Percentiles rank a stretch among this genome's conserved stretches.
These are phyloP conservation scores for Pocillopora damicornis DNA, from an alignment of 64 coral and sea anemone genomes.

Conservation along the genomic window DNA sequence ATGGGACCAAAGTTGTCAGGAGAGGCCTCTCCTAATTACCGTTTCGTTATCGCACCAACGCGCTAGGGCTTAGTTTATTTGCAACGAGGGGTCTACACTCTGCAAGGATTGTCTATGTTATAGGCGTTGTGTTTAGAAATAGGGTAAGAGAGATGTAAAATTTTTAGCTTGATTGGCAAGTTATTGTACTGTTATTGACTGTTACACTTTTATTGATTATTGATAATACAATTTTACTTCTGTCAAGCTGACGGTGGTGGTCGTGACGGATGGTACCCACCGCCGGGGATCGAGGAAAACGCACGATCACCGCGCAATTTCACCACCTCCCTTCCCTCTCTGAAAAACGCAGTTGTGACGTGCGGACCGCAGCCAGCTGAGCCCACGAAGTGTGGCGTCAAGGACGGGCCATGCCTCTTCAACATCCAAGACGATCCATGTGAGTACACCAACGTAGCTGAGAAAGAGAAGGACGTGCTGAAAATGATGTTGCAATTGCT, in stretches of 20 bases:
- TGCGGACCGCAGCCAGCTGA: conserved; percentile 28
- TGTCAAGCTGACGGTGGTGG: background rate
- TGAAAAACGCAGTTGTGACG: conserved; percentile 48
- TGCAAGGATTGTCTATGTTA: too few relatives aligned
- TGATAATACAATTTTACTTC: background rate
- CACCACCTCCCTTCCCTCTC: background rate
- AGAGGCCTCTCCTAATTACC: too few relatives aligned
- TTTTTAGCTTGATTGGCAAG: too few relatives aligned
- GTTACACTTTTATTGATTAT: background rate
- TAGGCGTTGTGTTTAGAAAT: too few relatives aligned
- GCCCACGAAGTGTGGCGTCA: conserved; percentile 13
- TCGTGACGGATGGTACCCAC: conserved; percentile 29
- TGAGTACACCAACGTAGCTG: conserved; percentile 44
- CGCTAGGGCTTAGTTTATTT: too few relatives aligned
- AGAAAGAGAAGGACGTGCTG: conserved; percentile 32
- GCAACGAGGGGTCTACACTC: too few relatives aligned
- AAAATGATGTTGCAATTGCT: conserved; percentile 30
- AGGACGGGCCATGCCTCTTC: conserved; percentile 53
- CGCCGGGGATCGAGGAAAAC: background rate
- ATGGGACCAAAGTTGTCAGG: too few relatives aligned
- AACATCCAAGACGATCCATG: conserved; percentile 40
- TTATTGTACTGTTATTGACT: too few relatives aligned
- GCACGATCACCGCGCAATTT: background rate
- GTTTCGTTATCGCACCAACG: too few relatives aligned
- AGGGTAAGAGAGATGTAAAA: too few relatives aligned